phyloP scores from a whole-genome alignment of 2,888 invertebrate genomes.

The Xylota sylvarum region DNA sequence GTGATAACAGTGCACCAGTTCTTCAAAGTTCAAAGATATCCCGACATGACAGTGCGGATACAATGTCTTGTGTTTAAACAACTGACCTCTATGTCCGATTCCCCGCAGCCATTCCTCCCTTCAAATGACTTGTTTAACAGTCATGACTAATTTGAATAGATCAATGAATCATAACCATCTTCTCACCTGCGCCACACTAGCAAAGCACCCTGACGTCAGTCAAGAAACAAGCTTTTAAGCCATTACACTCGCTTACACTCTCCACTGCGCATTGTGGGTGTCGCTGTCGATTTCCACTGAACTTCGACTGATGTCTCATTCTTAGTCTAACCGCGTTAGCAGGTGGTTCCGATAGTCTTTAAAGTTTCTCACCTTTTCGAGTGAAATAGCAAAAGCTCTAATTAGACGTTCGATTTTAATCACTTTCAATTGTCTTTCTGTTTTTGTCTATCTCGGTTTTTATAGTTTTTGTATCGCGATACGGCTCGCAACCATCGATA shows the following conservation, averaged over 20 bases:
- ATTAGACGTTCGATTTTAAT: conserved; percentile 34
- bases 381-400: conserved; percentile 41
- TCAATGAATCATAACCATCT: conserved; percentile 52
- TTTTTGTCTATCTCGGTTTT: conserved; percentile 6
- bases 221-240: conserved; percentile 68
- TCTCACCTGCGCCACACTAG: conserved; percentile 16
- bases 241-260: conserved; percentile 61
- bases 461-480: conserved; percentile 44
- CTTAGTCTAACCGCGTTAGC: conserved; percentile 65
- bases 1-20: conserved; percentile 19
- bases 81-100: background rate
- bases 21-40: conserved; percentile 8
- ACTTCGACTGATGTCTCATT: conserved; percentile 56
- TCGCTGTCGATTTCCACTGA: conserved; percentile 40
- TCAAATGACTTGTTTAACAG: background rate
- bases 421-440: conserved; percentile 35
- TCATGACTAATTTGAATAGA: conserved; percentile 28
- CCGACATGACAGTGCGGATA: background rate
- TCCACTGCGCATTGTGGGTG: conserved; percentile 34
- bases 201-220: conserved; percentile 52
- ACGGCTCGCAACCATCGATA: conserved; percentile 49
- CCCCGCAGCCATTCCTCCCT: background rate
- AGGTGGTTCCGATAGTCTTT: conserved; percentile 55
- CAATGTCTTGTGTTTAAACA: background rate
- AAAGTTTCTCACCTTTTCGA: conserved; percentile 24